These are phyloP conservation scores for Macropis europaea DNA, from an alignment of 2,888 invertebrate genomes.

Conservation along the genomic window DNA sequence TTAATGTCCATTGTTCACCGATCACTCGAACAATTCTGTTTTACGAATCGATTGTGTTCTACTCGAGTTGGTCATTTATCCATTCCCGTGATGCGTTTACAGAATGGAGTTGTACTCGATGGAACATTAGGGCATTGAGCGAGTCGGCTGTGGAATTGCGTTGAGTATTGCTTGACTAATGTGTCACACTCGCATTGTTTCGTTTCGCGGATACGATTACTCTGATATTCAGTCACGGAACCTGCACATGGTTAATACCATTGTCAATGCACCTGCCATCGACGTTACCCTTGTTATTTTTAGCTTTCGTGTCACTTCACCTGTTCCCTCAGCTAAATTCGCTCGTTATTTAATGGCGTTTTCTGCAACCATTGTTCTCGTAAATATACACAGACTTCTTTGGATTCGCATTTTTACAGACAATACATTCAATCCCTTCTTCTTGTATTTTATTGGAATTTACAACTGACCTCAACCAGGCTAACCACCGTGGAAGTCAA, in stretches of 20 bases:
- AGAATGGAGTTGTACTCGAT: not conserved
- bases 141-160: not conserved
- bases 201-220: not conserved
- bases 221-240: not conserved
- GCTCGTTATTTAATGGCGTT: no score
- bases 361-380: no score
- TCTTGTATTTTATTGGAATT: no score
- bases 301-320: no score
- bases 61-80: not conserved
- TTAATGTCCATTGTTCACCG: not conserved
- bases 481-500: no score
- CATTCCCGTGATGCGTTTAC: not conserved
- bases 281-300: no score
- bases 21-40: not conserved
- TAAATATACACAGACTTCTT: no score
- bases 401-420: no score
- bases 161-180: not conserved
- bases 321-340: no score
- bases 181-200: slow-evolving; percentile 1
- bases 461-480: no score
- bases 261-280: not conserved
- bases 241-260: not conserved
- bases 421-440: no score
- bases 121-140: slow-evolving; percentile 3
- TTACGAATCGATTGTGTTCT: not conserved